Evolutionary conservation across 2,113 vertebrate genomes (phyloP).

Genomic region (Petrocephalus zakoni): DNA sequence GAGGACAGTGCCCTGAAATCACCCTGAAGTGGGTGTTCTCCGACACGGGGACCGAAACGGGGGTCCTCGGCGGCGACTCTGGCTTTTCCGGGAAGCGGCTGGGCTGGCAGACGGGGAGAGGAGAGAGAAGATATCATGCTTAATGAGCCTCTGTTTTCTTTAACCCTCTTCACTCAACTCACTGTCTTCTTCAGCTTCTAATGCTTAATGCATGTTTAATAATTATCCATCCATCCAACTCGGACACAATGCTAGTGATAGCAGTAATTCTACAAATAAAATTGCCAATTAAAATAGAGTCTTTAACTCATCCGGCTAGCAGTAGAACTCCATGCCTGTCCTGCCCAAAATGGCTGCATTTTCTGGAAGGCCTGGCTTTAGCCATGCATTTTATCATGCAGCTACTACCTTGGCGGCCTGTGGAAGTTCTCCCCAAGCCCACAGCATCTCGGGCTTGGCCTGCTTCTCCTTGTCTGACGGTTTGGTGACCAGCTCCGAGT

Average conservation of each 20-base stretch:
- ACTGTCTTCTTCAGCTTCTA: neutral
- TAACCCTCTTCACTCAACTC: neutral
- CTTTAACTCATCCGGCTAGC: neutral
- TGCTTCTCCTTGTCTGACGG: conserved; percentile 50
- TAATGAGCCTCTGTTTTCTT: neutral
- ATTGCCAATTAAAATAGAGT: neutral
- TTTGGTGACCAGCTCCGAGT: conserved; percentile 83
- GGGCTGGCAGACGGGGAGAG: conserved; percentile 35
- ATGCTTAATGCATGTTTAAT: neutral
- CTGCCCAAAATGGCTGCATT: neutral
- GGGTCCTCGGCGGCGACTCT: conserved; percentile 54
- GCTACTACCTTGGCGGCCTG: conserved; percentile 76
- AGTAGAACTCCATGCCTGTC: neutral
- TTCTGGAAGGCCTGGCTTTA: no score
- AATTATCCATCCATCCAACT: neutral
- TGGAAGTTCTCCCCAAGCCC: conserved; percentile 90
- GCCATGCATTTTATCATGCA: neutral
- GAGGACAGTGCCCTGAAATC: conserved; percentile 50
- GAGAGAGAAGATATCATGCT: neutral
- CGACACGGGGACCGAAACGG: conserved; percentile 61
- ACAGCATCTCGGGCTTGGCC: conserved; percentile 78
- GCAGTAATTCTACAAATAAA: neutral
- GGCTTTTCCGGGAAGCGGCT: conserved; percentile 50
- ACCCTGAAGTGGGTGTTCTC: conserved; percentile 76
- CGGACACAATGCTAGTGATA: neutral